These are phyloP conservation scores for Eumeta japonica DNA, from an alignment of 1,140 invertebrate species.

Conservation along the genomic window DNA sequence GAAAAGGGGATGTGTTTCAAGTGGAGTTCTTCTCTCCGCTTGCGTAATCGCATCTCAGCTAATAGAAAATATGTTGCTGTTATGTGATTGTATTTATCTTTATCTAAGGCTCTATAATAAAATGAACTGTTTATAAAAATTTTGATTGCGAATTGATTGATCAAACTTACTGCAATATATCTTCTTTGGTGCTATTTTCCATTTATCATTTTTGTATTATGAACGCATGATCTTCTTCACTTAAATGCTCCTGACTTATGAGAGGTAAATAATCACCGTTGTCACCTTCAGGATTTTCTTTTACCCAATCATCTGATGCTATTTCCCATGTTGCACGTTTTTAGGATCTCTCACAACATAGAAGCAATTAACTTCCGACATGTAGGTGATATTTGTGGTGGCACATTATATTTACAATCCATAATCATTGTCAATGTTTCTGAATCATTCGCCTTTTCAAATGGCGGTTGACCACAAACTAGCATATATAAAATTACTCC, in stretches of 20 bases:
- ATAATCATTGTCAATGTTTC: conserved; percentile 99
- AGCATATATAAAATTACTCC: conserved; percentile 99
- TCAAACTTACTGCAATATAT: conserved; percentile 86
- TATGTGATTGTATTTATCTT: conserved; percentile 96
- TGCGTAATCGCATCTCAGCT: no score
- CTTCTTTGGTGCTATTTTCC: conserved; percentile 92
- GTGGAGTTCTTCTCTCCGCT: no score
- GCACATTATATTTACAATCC: conserved; percentile 97
- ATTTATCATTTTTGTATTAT: conserved; percentile 95
- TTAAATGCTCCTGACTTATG: conserved; percentile 42
- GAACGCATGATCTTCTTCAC: conserved; percentile 86
- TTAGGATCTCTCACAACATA: conserved; percentile 81
- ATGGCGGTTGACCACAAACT: conserved; percentile 95
- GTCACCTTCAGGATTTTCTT: conserved; percentile 52
- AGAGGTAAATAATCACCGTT: conserved; percentile 44
- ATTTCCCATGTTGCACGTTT: conserved; percentile 89
- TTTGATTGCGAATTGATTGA: no score
- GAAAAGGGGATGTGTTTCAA: no score
- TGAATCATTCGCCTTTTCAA: conserved; percentile 98
- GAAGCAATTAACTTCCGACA: conserved; percentile 70
- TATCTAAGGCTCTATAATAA: conserved; percentile 88
- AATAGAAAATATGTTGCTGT: conserved; percentile 97
- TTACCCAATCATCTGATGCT: conserved; percentile 83
- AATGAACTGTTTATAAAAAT: no score
- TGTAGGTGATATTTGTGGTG: conserved; percentile 79